A percentile compares a stretch with the other conserved stretches of the same genome.
These are phyloP conservation scores for Malurus alboscapulatus DNA, from an alignment of 2,113 vertebrate species.

Conservation along the genomic window DNA sequence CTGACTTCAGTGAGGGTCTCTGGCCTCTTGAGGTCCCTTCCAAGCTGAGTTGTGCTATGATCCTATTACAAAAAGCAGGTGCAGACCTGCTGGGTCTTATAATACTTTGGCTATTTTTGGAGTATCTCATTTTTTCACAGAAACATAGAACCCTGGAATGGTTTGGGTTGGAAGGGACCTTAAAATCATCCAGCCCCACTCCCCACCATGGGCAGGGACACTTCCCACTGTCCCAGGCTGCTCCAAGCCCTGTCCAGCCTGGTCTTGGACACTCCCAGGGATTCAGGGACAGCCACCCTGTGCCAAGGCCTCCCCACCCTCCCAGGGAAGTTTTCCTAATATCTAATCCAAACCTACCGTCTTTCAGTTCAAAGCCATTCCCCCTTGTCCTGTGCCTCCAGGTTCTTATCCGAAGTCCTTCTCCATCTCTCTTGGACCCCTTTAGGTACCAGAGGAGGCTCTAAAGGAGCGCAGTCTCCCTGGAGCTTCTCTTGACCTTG, in stretches of 20 bases:
- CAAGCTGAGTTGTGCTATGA: background rate
- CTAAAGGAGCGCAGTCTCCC: background rate
- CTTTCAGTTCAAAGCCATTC: background rate
- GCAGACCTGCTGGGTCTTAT: background rate
- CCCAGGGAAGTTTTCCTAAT: background rate
- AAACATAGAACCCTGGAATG: background rate
- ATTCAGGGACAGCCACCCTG: background rate
- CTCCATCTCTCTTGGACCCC: background rate
- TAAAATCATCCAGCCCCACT: background rate
- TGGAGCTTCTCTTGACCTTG: background rate
- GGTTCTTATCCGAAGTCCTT: background rate
- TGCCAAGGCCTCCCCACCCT: background rate
- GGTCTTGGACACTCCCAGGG: background rate
- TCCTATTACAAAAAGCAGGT: background rate
- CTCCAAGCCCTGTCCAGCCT: background rate
- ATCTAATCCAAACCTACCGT: background rate
- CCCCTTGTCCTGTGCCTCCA: background rate
- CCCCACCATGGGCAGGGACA: background rate
- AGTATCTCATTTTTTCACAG: background rate
- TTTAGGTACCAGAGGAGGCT: background rate
- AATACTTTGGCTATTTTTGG: background rate
- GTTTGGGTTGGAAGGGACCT: background rate
- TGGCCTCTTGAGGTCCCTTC: background rate
- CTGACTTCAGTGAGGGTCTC: background rate
- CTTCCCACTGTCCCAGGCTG: background rate